Evolutionary conservation across 2,888 invertebrate species (phyloP).

Genomic region (Caenorhabditis angaria): DNA sequence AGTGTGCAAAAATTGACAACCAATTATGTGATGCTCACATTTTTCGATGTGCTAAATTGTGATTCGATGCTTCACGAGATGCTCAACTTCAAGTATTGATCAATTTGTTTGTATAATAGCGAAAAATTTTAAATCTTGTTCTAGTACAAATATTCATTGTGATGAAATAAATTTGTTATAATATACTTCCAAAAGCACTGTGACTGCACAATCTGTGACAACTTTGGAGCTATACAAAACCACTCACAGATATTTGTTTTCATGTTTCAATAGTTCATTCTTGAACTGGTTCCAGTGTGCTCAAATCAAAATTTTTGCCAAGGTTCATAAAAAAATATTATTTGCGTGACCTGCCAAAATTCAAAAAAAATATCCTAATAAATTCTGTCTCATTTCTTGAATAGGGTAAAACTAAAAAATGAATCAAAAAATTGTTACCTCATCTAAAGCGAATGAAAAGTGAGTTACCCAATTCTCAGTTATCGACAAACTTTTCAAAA

Average conservation of each 20-base stretch:
- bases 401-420: background rate
- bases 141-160: too few species aligned
- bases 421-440: background rate
- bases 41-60: conserved; percentile 53
- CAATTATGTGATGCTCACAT: conserved; percentile 45
- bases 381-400: conserved; percentile 1
- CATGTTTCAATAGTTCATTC: too few species aligned
- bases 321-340: background rate
- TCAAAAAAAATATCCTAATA: too few species aligned
- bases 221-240: too few species aligned
- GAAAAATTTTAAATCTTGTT: too few species aligned
- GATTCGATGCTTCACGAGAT: conserved; percentile 48
- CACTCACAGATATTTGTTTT: too few species aligned
- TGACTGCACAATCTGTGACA: too few species aligned
- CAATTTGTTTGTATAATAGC: too few species aligned
- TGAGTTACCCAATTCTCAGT: background rate
- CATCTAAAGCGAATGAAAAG: background rate
- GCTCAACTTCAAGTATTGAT: conserved; percentile 40
- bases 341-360: too few species aligned
- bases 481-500: background rate
- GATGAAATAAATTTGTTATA: too few species aligned
- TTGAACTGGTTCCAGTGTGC: too few species aligned
- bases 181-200: too few species aligned
- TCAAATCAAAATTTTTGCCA: background rate
- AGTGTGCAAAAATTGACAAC: conserved; percentile 39